Evolutionary conservation across 2,113 vertebrate species (phyloP), one percentile per base, ranked within the genome.

Genomic region (Paramormyrops kingsleyae): DNA sequence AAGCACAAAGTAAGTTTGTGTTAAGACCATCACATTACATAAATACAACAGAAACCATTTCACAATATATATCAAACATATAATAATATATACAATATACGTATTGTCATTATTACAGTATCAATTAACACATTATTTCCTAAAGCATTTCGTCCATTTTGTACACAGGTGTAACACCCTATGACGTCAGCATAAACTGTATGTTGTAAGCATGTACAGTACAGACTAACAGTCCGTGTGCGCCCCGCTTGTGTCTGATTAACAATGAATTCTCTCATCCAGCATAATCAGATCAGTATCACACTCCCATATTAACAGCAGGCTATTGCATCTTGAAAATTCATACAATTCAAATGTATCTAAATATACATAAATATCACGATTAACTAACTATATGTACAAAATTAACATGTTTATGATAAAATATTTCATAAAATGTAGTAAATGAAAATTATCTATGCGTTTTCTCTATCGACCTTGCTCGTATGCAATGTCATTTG

Each of bases 381-480:
- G 7, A 53, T 35, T n/a, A 87, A 17, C 27, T 17, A 52, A 2
- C 24, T 19, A 53, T 46, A 9, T 44, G 24, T 47, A 12, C 42
- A 66, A 24, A 59, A 44, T 12, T 42, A 88, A 10, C 39, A 59
- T 59, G 10, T 42, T 42, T 49, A 31, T 53, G 24, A 27, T 21
- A 1, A 27, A 66, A 46, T 66, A 62, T 62, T 88, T 46, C 8
- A 19, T 50, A 27, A 88, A 88, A 77, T 35, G 39, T 17, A 9
- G 39, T 35, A 52, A 52, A 9, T 59, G 59, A 21, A 21, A 5
- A 31, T 47, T 12, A 70, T 15, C 88, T 42, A 66, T 10, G 21
- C 42, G 6, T 88, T 42, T 83, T 59, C 35, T 24, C 52, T 56
- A 88, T n/a, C 87, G 89, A 90, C 89, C 89, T 90, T 90, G 89